phyloP scores from a whole-genome alignment of 2,797 vertebrate species.

The Alexandromys oeconomus region DNA sequence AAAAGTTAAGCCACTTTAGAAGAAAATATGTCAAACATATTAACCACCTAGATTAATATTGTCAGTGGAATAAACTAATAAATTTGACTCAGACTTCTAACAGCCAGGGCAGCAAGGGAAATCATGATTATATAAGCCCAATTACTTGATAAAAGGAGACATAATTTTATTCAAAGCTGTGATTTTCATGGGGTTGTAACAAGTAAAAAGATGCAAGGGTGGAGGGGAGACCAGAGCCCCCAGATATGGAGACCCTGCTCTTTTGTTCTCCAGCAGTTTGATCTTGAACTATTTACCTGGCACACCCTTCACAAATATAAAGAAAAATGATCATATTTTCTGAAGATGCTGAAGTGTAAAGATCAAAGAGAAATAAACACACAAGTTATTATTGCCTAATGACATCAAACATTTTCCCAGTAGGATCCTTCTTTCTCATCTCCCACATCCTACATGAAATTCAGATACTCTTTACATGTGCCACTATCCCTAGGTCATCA shows the following conservation, averaged over 20 bases:
- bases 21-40: constrained; percentile 28
- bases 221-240: neutral
- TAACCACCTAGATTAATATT: constrained; percentile 5
- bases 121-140: neutral
- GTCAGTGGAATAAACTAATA: constrained; percentile 48
- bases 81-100: constrained; percentile 13
- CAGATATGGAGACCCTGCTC: no score
- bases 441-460: neutral
- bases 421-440: neutral
- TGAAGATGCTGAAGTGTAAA: neutral
- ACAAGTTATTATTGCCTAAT: neutral
- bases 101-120: neutral
- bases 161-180: neutral
- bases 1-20: neutral
- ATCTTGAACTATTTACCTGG: neutral
- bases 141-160: neutral
- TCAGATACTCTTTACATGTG: neutral
- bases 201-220: neutral
- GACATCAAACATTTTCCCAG: neutral
- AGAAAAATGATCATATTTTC: neutral
- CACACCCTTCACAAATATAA: neutral
- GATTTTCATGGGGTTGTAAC: neutral
- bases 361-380: neutral
- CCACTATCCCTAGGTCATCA: no score
- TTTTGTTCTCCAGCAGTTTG: neutral